Base-by-base conservation (phyloP, 2,797 vertebrate genomes). In the Somateria mollissima region DNA sequence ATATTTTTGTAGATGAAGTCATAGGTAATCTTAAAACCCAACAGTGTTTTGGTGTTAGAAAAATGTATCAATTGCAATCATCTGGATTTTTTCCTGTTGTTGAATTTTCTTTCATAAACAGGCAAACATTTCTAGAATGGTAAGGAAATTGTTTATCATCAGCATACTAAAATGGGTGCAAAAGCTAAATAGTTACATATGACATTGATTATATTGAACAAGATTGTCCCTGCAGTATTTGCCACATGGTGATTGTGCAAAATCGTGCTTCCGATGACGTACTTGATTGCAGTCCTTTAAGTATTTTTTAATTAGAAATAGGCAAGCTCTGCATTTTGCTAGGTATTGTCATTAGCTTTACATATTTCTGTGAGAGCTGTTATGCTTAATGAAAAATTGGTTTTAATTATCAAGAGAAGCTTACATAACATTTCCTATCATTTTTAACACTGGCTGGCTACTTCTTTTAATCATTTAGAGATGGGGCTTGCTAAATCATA, bases 121-220 rank as follows among this genome's bases (percentile, higher is more conserved):
- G 54, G 24, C 89, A 93, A 96, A 87, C 72, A 51, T 67, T 93
- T 94, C 78, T 90, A 65, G 69, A 95, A 84, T 84, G 62, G 70
- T 85, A 87, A 89, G 81, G 86, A 93, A 94, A 61, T 76, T 93
- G 73, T 94, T 94, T 95, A 95, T 96, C 39, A 41, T 84, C 64
- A 91, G 86, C 56, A 84, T 71, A 76, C 80, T 91, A 87, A 89
- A 83, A 87, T 57, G 64, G n/a, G 13, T 79, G 76, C 41, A 92
- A 78, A 96, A 90, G 67, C 71, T 95, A 67, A 95, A 82, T 71
- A 58, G 71, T 94, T 92, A 86, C 24, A 45, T 78, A 58, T 89
- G 85, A 36, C 58, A 94, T 81, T 67, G 69, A 83, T 66, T 91
- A 60, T 75, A 80, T 79, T 97, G 72, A 93, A 84, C 61, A 66